These are phyloP conservation scores for Vanessa tameamea DNA, from an alignment of 1,140 invertebrate species.

Conservation along the genomic window DNA sequence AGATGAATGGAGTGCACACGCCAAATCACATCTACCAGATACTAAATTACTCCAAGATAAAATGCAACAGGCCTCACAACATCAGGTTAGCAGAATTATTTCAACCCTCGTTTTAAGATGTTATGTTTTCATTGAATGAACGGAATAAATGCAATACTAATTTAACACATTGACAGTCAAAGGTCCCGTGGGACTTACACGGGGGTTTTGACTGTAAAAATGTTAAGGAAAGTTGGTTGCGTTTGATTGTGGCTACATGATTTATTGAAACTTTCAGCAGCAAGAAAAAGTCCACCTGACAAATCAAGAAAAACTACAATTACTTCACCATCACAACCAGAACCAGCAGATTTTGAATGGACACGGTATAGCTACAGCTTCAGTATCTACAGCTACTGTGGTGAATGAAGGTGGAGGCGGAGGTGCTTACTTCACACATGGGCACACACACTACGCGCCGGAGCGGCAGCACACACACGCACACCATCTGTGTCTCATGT, in stretches of 20 bases:
- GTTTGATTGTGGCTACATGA: background rate
- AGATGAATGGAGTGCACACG: constrained; percentile 88
- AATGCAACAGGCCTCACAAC: constrained; percentile 75
- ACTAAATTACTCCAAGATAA: constrained; percentile 79
- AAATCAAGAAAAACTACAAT: constrained; percentile 78
- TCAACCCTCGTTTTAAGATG: too few relatives aligned
- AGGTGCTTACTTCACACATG: constrained; percentile 68
- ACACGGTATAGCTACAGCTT: constrained; percentile 70
- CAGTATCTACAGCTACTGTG: constrained; percentile 70
- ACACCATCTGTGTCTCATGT: constrained; percentile 84
- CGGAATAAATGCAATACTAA: too few relatives aligned
- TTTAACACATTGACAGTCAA: too few relatives aligned
- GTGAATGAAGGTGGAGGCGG: constrained; percentile 65
- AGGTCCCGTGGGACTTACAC: too few relatives aligned
- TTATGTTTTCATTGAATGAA: too few relatives aligned
- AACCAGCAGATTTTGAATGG: constrained; percentile 77
- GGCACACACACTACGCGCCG: constrained; percentile 77
- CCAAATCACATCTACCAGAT: constrained; percentile 85
- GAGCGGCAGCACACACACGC: constrained; percentile 74
- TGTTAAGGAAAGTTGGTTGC: too few relatives aligned
- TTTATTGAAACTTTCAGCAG: constrained; percentile 50
- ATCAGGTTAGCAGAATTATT: constrained; percentile 56
- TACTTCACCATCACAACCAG: constrained; percentile 80
- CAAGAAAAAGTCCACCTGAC: constrained; percentile 76
- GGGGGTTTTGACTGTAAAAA: too few relatives aligned